phyloP scores from a whole-genome alignment of 1,140 invertebrate species.

The Caerostris darwini region DNA sequence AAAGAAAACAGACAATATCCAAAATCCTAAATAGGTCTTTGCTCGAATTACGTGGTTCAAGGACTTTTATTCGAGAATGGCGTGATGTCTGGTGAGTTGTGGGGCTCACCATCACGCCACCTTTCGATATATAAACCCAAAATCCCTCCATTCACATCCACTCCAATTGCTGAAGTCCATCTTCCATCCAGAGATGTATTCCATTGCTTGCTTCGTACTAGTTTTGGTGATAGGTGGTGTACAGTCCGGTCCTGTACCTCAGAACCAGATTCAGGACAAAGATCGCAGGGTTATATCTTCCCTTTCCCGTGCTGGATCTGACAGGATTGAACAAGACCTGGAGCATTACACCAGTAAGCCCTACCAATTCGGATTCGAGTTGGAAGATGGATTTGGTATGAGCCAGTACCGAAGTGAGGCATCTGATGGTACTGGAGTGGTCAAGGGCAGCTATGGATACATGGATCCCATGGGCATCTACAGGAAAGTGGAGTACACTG shows the following conservation, averaged over 20 bases:
- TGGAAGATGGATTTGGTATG: conserved; percentile 78
- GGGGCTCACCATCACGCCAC: neutral
- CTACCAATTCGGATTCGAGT: conserved; percentile 78
- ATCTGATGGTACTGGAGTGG: conserved; percentile 70
- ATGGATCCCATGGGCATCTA: conserved; percentile 79
- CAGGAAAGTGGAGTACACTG: conserved; percentile 80
- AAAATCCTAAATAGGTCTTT: conserved; percentile 21
- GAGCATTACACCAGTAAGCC: conserved; percentile 57
- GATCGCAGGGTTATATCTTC: neutral
- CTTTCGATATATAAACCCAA: neutral
- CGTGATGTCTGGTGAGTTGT: neutral
- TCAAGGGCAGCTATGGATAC: conserved; percentile 79
- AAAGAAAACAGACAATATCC: neutral
- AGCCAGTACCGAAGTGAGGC: conserved; percentile 77
- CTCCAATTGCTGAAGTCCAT: neutral
- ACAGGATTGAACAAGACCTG: conserved; percentile 41
- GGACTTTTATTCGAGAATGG: neutral
- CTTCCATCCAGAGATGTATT: neutral
- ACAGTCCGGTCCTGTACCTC: neutral
- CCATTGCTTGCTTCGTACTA: neutral
- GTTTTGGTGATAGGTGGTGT: neutral
- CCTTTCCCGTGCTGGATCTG: neutral
- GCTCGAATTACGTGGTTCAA: neutral
- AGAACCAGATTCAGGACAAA: conserved; percentile 6
- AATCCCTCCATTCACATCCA: neutral